phyloP scores from a whole-genome alignment of 2,113 vertebrate species.

The Speoplatyrhinus poulsoni region DNA sequence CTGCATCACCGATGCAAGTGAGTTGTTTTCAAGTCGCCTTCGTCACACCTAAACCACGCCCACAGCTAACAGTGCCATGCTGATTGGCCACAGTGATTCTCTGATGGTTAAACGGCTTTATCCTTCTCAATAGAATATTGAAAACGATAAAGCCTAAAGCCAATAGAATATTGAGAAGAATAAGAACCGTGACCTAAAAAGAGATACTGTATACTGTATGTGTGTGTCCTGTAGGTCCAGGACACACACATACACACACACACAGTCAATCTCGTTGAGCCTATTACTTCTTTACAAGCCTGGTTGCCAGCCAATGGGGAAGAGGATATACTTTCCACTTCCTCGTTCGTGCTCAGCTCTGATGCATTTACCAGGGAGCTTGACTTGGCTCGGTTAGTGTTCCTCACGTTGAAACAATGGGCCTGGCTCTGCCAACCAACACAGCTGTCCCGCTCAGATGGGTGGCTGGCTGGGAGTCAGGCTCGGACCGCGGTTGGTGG shows the following conservation, averaged over 20 bases:
- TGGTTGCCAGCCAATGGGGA: constrained; percentile 31
- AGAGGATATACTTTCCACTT: constrained; percentile 36
- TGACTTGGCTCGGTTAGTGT: constrained; percentile 3
- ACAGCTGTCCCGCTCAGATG: background rate
- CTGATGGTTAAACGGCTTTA: background rate
- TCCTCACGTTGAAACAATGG: constrained; percentile 37
- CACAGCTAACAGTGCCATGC: too few species aligned
- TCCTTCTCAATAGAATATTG: background rate
- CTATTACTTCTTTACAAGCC: constrained; percentile 18
- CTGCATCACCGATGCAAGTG: too few species aligned
- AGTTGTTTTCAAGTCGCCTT: too few species aligned
- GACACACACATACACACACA: constrained; percentile 22
- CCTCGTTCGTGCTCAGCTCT: constrained; percentile 24
- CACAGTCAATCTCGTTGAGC: constrained; percentile 2
- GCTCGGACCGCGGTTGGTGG: constrained; percentile 13
- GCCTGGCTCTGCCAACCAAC: constrained; percentile 21
- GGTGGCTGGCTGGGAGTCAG: constrained; percentile 15
- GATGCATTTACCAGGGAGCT: constrained; percentile 45
- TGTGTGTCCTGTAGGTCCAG: too few species aligned
- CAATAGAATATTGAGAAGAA: too few species aligned
- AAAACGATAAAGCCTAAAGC: too few species aligned
- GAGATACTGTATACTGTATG: constrained; percentile 1
- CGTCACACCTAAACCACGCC: too few species aligned
- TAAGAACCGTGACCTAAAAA: background rate
- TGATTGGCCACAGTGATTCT: too few species aligned